A percentile compares a stretch with the other conserved stretches of the same genome.
These are phyloP conservation scores for Sminthurides aquaticus DNA, from an alignment of 2,888 invertebrate genomes.

Conservation along the genomic window DNA sequence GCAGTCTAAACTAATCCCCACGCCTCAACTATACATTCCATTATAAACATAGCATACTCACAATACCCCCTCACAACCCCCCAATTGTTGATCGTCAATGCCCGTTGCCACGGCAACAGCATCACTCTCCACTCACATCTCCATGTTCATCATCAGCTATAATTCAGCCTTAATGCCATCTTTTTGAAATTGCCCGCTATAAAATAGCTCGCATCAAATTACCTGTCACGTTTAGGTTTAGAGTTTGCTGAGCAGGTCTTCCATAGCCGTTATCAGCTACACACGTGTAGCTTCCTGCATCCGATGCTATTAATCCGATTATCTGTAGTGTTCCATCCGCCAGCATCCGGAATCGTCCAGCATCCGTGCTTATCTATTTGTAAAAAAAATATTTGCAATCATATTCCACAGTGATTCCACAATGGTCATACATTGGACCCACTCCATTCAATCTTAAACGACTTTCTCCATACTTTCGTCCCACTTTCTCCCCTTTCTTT, in stretches of 20 bases:
- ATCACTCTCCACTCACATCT: not conserved
- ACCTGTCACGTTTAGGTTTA: conserved; percentile 68
- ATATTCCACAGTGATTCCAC: too few relatives aligned
- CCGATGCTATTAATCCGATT: conserved; percentile 67
- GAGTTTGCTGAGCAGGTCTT: conserved; percentile 59
- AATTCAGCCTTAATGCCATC: not conserved
- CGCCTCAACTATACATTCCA: too few relatives aligned
- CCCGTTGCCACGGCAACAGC: not conserved
- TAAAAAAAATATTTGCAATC: not conserved
- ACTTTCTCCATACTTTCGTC: not conserved
- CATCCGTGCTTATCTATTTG: conserved; percentile 57
- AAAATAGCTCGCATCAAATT: conserved; percentile 29
- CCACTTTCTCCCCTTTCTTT: not conserved
- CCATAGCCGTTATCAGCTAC: conserved; percentile 65
- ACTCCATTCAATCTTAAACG: not conserved
- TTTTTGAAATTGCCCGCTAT: conserved; percentile 19
- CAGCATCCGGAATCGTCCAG: conserved; percentile 63
- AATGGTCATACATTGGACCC: too few relatives aligned
- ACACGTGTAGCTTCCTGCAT: conserved; percentile 79
- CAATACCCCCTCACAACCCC: too few relatives aligned
- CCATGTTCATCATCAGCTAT: not conserved
- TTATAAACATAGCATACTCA: too few relatives aligned
- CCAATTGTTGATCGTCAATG: too few relatives aligned
- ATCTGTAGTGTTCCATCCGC: conserved; percentile 71
- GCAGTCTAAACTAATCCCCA: too few relatives aligned